Base-by-base conservation (phyloP, 2,113 vertebrate species). In the Gasterosteus aculeatus region DNA sequence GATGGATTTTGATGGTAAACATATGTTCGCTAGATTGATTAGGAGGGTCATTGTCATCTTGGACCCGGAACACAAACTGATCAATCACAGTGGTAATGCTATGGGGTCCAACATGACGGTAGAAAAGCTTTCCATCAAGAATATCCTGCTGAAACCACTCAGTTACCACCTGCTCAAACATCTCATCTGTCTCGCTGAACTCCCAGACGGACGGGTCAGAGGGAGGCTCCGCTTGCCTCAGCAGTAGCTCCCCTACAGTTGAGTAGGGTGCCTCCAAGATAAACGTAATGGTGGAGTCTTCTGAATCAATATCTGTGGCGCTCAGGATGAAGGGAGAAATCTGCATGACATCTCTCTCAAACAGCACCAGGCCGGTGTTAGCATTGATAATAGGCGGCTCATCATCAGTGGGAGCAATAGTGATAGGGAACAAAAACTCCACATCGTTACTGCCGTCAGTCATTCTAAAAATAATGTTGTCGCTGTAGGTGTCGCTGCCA, bases 1-100 rank as follows among this genome's bases (percentile, higher is more conserved):
- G 96, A 38, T 97, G 95, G 7, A 99, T 92, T 72, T 95, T 96
- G 15, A 97, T 87, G 12, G 95, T 86, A 78, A 99, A 99, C n/a
- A 77, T 91, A 56, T 96, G 96, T 2, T 94, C 93, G 0, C 94
- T 95, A 86, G 96, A 96, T 51, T 83, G 87, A 87, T 95, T 96
- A 11, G 94, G 95, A 18, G 94, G 94, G 38, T 96, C 91, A 0
- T 94, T 93, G 78, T 96, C 94, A 71, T 96, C 95, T 63, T 95
- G 93, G 35, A 96, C 94, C 0, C 83, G 89, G 85, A 96, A 97
- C 12, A 87, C 77, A 83, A 95, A 83, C 5, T 69, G 79, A 53
- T 92, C 90, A 11, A 85, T 89, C 18, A 93, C 84, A 5, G 90
- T 88, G 26, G 84, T 92, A 71, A 88, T 76, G 53, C 89, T 94